Evolutionary conservation across 92 coral and sea anemone species (phyloP).

Genomic region (Parazoanthus atlanticus): DNA sequence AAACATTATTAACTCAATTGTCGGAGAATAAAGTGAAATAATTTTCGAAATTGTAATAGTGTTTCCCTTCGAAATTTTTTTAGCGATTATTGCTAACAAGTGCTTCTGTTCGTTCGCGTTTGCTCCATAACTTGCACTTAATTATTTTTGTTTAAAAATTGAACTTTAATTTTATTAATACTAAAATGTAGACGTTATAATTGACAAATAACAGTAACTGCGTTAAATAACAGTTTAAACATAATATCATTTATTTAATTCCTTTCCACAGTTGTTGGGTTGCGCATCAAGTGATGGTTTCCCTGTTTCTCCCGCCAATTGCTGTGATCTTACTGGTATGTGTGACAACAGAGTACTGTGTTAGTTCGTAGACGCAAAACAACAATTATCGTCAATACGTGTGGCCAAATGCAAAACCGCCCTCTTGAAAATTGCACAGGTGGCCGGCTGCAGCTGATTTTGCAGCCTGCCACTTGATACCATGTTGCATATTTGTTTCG

Average conservation of each 20-base stretch:
- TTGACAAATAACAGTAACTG: neutral
- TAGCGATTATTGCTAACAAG: neutral
- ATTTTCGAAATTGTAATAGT: too few relatives aligned
- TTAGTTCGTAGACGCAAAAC: too few relatives aligned
- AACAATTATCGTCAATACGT: too few relatives aligned
- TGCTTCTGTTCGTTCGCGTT: neutral
- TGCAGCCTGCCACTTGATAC: too few relatives aligned
- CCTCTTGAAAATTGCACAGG: too few relatives aligned
- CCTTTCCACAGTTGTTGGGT: slow-evolving; percentile 84
- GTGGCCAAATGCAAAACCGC: too few relatives aligned
- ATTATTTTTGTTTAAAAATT: neutral
- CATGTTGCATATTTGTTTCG: too few relatives aligned
- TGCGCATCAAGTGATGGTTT: slow-evolving; percentile 74
- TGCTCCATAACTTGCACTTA: neutral
- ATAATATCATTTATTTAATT: neutral
- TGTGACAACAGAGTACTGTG: neutral
- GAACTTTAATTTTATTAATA: too few relatives aligned
- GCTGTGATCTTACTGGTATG: slow-evolving; percentile 87
- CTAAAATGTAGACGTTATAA: neutral
- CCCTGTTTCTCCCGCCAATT: slow-evolving; percentile 88
- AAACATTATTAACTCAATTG: too few relatives aligned
- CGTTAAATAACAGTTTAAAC: neutral
- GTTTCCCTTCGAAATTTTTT: too few relatives aligned
- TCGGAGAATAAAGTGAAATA: neutral
- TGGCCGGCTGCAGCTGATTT: too few relatives aligned